These are phyloP conservation scores for Ecdyonurus torrentis DNA, from an alignment of 2,888 invertebrate genomes.

Conservation along the genomic window DNA sequence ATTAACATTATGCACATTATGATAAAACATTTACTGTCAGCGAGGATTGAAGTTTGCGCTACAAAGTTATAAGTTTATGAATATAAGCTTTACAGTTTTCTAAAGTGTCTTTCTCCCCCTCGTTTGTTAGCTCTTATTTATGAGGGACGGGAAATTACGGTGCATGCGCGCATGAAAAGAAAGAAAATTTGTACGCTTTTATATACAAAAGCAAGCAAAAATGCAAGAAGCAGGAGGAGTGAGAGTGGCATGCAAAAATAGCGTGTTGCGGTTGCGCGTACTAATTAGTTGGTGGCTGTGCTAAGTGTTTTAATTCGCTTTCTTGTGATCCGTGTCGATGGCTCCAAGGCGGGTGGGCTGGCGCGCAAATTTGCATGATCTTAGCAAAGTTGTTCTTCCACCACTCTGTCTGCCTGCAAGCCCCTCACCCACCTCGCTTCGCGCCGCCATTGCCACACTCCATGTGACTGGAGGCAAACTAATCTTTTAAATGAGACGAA, in stretches of 20 bases:
- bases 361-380: background rate
- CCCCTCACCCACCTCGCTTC: background rate
- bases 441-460: background rate
- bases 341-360: background rate
- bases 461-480: background rate
- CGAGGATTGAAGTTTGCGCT: background rate
- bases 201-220: background rate
- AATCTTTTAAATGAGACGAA: conserved; percentile 11
- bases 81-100: background rate
- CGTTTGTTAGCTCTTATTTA: background rate
- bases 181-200: no score
- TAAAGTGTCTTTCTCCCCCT: background rate
- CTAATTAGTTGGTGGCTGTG: background rate
- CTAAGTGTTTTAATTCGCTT: conserved; percentile 3
- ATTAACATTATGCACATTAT: no score
- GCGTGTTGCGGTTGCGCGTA: background rate
- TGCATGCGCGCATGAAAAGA: background rate
- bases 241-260: no score
- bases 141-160: background rate
- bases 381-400: background rate
- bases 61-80: background rate
- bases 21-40: no score
- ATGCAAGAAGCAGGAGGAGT: background rate
- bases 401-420: background rate
- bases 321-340: background rate